Evolutionary conservation across 2,113 vertebrate genomes (phyloP).

Genomic region (Porphyrio hochstetteri): DNA sequence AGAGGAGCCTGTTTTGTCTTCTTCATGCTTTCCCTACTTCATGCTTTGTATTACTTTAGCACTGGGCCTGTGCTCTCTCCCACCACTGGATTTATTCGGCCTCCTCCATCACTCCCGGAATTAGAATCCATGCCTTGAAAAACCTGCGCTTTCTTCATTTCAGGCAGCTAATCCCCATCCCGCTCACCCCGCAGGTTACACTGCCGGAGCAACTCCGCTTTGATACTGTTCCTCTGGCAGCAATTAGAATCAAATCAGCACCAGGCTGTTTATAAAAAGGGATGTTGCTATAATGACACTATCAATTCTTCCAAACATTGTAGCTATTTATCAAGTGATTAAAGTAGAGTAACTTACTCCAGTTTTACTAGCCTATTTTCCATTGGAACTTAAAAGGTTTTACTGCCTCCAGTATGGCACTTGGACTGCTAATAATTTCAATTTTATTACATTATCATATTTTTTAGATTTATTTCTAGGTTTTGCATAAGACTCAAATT

Average conservation of each 20-base stretch:
- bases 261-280: conserved; percentile 64
- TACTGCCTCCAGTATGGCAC: conserved; percentile 65
- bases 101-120: neutral
- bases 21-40: neutral
- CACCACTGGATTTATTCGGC: neutral
- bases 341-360: conserved; percentile 67
- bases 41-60: neutral
- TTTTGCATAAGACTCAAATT: conserved; percentile 74
- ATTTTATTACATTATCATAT: conserved; percentile 76
- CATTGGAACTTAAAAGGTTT: conserved; percentile 64
- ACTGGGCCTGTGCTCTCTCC: neutral
- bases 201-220: conserved; percentile 6
- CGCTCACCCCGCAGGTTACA: neutral
- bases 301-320: conserved; percentile 68
- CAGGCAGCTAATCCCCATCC: conserved; percentile 9
- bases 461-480: conserved; percentile 72
- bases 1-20: neutral
- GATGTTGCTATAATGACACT: conserved; percentile 62
- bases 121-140: neutral
- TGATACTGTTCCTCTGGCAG: conserved; percentile 53
- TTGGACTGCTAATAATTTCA: conserved; percentile 65
- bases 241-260: conserved; percentile 66
- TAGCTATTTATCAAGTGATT: conserved; percentile 71
- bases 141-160: neutral
- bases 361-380: conserved; percentile 70